Base-by-base conservation (phyloP, 2,888 invertebrate species). In the Crepidodera aurea region DNA sequence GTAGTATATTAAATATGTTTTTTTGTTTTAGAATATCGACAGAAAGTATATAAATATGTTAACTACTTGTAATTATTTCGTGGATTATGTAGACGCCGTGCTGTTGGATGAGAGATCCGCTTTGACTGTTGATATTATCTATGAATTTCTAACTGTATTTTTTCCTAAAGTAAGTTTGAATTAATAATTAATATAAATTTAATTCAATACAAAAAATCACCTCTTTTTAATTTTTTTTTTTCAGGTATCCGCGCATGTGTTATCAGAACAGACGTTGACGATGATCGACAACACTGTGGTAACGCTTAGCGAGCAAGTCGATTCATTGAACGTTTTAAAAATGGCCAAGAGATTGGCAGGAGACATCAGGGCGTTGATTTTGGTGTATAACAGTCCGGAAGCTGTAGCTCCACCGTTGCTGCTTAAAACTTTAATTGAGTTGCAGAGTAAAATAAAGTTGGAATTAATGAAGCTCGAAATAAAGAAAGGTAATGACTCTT, bases 81-180 rank as follows among this genome's bases (percentile, higher is more conserved):
- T 92, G 29, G 96, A 96, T 79, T 96, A 96, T 78, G 88, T 95
- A 64, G 95, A 96, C 77, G 90, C 93, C n/a, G 88, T 96, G 16
- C 82, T 96, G 46, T 81, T 94, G 55, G 95, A 96, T 78, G 96
- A 96, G 81, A 85, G 96, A 69, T 87, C 89, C 61, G 93, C 94
- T 8, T 84, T 96, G 7, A 93, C 91, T 68, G 92, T 93, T 74
- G 89, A 90, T 55, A 87, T 90, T 73, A 93, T 96, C 73, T 92
- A 92, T 79, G 91, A 92, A 76, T 96, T 96, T 79, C 86, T 96
- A 79, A 90, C 90, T 73, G 90, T 92, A 64, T 95, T 93, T 78
- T 94, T 96, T 78, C 94, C 95, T 0, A 95, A 94, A 87, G 91
- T 94, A 81, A 73, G 74, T 62, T n/a, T n/a, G 42, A 62, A 40